A percentile compares a stretch with the other conserved stretches of the same genome.
These are phyloP conservation scores for Sardinella longiceps DNA, from an alignment of 2,797 vertebrate genomes.

Conservation along the genomic window DNA sequence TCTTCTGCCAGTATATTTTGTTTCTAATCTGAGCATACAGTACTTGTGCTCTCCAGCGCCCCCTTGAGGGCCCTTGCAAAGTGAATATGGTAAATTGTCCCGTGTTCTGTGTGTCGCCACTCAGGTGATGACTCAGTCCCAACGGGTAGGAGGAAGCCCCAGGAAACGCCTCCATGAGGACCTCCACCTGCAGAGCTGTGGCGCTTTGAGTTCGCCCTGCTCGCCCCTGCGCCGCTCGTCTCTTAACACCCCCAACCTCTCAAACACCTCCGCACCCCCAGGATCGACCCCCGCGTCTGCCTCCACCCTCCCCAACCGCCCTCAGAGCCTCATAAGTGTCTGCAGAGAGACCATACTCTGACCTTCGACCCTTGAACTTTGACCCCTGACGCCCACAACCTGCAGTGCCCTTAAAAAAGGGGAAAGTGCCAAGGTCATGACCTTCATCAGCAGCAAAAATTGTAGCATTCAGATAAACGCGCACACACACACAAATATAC, in stretches of 20 bases:
- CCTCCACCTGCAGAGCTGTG: constrained; percentile 87
- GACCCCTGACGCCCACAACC: constrained; percentile 39
- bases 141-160: constrained; percentile 65
- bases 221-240: constrained; percentile 64
- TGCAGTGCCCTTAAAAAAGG: constrained; percentile 58
- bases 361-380: constrained; percentile 54
- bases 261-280: constrained; percentile 54
- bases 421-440: constrained; percentile 59
- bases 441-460: constrained; percentile 73
- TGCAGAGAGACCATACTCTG: constrained; percentile 90
- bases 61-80: background rate
- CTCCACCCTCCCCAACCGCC: constrained; percentile 64
- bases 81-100: background rate
- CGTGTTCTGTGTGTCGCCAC: background rate
- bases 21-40: no score
- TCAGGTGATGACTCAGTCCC: constrained; percentile 83
- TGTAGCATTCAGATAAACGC: constrained; percentile 67
- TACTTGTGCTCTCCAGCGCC: background rate
- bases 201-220: constrained; percentile 77
- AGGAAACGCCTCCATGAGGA: constrained; percentile 77
- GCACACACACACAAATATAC: background rate
- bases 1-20: no score
- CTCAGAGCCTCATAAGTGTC: constrained; percentile 75
- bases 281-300: constrained; percentile 37
- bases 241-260: constrained; percentile 54